Percentiles rank a stretch among this genome's conserved stretches.
Conservation (phyloP, 2,888 invertebrate genomes). For the Agrotis exclamationis region DNA sequence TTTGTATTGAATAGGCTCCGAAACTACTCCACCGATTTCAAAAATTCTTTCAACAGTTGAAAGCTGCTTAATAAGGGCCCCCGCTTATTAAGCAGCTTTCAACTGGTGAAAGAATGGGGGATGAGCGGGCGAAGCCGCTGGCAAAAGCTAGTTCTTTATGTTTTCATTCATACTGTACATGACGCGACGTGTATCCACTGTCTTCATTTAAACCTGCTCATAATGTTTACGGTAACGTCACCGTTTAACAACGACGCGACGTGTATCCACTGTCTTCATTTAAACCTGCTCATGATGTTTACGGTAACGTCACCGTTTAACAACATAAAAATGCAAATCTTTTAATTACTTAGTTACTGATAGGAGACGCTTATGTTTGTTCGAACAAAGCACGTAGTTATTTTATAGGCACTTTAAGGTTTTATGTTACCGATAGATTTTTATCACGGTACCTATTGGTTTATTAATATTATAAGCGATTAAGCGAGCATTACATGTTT, state of each 20-base stretch:
- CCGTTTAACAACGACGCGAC: neutral
- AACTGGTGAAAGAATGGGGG: too few species aligned
- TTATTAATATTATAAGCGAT: slow-evolving; percentile 6
- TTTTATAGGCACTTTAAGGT: slow-evolving; percentile 1
- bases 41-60: too few species aligned
- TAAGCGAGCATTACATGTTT: neutral
- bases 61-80: too few species aligned
- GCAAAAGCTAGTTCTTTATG: neutral
- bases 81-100: too few species aligned
- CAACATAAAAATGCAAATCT: slow-evolving; percentile 28
- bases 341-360: slow-evolving; percentile 25
- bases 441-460: slow-evolving; percentile 20
- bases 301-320: neutral
- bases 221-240: slow-evolving; percentile 6
- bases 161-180: neutral
- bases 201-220: neutral
- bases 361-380: slow-evolving; percentile 6
- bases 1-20: too few species aligned
- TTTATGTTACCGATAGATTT: slow-evolving; percentile 9
- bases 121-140: too few species aligned
- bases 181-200: neutral
- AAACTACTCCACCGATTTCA: too few species aligned
- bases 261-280: neutral
- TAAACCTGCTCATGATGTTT: neutral
- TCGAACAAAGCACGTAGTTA: slow-evolving; percentile 9